Conservation (phyloP, 2,113 vertebrate genomes). For the Neolamprologus kungweensis region DNA sequence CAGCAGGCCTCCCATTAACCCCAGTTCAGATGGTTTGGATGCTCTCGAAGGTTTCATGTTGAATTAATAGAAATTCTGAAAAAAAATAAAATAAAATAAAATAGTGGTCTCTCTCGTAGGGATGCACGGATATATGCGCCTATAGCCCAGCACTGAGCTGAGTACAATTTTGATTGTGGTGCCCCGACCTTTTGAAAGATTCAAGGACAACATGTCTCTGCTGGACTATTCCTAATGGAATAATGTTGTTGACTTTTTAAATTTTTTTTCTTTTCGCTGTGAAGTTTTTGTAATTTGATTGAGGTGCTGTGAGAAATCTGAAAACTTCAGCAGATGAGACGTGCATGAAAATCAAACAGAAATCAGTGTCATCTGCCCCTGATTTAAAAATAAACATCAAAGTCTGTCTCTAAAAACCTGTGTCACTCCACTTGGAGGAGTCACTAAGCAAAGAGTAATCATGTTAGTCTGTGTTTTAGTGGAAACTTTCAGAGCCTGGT, state of each 20-base stretch:
- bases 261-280: not conserved
- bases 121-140: not conserved
- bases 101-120: not conserved
- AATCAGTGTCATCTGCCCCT: not conserved
- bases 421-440: not conserved
- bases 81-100: not conserved
- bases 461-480: not conserved
- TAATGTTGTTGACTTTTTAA: fast-evolving
- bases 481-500: not conserved
- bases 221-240: not conserved
- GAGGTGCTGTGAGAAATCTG: not conserved
- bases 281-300: not conserved
- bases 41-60: not conserved
- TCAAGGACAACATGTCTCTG: not conserved
- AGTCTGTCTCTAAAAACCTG: not conserved
- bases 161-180: not conserved
- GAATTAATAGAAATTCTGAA: not conserved
- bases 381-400: not conserved
- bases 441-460: not conserved
- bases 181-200: not conserved
- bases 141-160: not conserved
- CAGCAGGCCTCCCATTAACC: not conserved
- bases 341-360: not conserved
- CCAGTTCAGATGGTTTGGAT: not conserved
- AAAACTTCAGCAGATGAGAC: not conserved